Evolutionary conservation across 2,797 vertebrate genomes (phyloP).

Genomic region (Caiman crocodilus): DNA sequence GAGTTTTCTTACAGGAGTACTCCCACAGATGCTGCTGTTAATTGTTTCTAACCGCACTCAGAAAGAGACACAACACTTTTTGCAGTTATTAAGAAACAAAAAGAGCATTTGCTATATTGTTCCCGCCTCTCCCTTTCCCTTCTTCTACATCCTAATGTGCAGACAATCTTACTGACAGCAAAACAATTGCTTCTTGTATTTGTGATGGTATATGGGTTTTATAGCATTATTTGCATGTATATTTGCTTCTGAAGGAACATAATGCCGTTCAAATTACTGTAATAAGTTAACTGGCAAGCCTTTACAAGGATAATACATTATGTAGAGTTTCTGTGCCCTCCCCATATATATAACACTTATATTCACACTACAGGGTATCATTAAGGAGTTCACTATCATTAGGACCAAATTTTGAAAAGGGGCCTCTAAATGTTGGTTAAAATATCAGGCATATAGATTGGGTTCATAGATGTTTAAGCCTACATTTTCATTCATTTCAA

Average conservation of each 20-base stretch:
- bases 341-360: neutral
- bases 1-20: neutral
- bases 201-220: neutral
- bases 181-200: neutral
- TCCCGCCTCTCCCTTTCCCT: neutral
- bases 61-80: neutral
- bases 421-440: neutral
- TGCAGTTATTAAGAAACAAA: neutral
- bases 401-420: neutral
- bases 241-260: neutral
- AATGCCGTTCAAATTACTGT: neutral
- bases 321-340: neutral
- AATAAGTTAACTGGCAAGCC: neutral
- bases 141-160: neutral
- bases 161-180: neutral
- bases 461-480: neutral
- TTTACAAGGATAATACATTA: neutral
- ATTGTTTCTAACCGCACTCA: neutral
- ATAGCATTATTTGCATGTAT: neutral
- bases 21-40: neutral
- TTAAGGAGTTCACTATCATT: neutral
- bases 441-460: neutral
- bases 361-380: neutral
- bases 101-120: rapidly evolving
- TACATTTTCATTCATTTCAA: neutral